phyloP scores from a whole-genome alignment of 2,797 vertebrate genomes.

The Pogonophryne albipinna region DNA sequence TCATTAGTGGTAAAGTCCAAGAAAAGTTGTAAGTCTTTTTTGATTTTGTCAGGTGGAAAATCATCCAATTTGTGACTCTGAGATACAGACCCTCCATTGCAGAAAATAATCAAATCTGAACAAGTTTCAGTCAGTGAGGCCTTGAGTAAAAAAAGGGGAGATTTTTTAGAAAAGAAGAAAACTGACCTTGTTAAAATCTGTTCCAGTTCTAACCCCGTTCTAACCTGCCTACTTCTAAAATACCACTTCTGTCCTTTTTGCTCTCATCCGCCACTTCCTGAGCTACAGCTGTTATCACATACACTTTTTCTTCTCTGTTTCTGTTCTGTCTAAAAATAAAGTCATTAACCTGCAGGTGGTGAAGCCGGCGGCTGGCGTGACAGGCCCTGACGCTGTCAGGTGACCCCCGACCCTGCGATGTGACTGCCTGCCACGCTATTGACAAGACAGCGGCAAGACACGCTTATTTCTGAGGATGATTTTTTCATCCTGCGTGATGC shows the following conservation, averaged over 20 bases:
- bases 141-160: neutral
- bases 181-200: constrained; percentile 21
- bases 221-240: constrained; percentile 55
- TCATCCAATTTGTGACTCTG: no score
- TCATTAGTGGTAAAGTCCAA: no score
- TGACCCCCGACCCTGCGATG: constrained; percentile 76
- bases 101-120: constrained; percentile 10
- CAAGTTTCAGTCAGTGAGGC: constrained; percentile 5
- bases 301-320: constrained; percentile 72
- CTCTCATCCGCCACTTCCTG: constrained; percentile 64
- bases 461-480: constrained; percentile 68
- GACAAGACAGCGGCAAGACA: constrained; percentile 75
- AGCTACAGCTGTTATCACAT: constrained; percentile 77
- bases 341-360: constrained; percentile 84
- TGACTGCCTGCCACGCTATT: constrained; percentile 78
- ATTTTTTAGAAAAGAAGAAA: constrained; percentile 15
- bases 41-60: no score
- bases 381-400: constrained; percentile 76
- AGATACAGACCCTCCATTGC: neutral
- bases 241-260: constrained; percentile 46
- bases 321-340: constrained; percentile 82
- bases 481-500: constrained; percentile 60
- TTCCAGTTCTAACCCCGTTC: constrained; percentile 31
- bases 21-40: no score
- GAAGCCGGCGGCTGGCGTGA: constrained; percentile 75